Evolutionary conservation across 2,797 vertebrate genomes (phyloP).

Genomic region (Alcedo atthis): DNA sequence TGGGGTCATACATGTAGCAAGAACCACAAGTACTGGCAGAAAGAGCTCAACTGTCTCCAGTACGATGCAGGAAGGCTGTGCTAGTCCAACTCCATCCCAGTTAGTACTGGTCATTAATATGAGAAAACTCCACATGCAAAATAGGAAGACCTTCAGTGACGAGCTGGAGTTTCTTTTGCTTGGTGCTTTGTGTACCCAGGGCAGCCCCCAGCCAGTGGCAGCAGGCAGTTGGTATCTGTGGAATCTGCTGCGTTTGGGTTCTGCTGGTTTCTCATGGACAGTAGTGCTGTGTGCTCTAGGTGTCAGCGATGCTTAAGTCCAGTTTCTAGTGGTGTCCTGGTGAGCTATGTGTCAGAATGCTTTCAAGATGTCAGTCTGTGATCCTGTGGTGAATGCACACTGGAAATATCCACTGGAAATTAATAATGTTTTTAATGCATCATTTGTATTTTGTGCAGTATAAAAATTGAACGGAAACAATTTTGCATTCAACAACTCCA

Average conservation of each 20-base stretch:
- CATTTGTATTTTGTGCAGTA: background rate
- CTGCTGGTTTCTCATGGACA: background rate
- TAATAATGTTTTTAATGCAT: background rate
- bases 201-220: background rate
- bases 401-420: background rate
- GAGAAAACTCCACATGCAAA: background rate
- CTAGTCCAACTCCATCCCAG: background rate
- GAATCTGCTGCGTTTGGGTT: background rate
- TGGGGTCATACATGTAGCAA: background rate
- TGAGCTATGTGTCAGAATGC: background rate
- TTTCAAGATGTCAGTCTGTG: background rate
- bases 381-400: background rate
- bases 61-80: background rate
- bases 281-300: background rate
- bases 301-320: background rate
- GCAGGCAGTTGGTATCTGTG: background rate
- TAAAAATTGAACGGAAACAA: background rate
- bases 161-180: background rate
- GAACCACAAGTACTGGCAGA: accelerated
- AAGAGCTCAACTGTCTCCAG: background rate
- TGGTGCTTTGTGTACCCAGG: background rate
- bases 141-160: background rate
- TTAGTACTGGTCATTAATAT: accelerated
- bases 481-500: background rate
- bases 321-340: background rate